Conservation (phyloP, 2,113 vertebrate genomes). For the Ranitomeya variabilis region DNA sequence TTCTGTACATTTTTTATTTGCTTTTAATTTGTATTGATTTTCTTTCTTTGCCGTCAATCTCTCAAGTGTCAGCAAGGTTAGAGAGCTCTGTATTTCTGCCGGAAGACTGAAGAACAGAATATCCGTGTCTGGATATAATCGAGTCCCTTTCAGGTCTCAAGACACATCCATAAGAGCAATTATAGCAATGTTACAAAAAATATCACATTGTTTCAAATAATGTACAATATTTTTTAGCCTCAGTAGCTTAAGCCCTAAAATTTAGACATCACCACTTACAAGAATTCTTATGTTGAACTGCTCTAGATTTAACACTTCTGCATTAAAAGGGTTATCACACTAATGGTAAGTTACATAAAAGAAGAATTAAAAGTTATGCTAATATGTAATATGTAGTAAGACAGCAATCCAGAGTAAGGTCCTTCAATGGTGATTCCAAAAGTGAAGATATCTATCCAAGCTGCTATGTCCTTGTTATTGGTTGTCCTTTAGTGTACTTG, state of each 20-base stretch:
- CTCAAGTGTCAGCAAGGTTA: slow-evolving; percentile 74
- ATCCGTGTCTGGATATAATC: slow-evolving; percentile 41
- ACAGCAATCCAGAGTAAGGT: no score
- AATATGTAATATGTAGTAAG: no score
- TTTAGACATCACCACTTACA: neutral
- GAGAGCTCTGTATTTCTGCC: slow-evolving; percentile 43
- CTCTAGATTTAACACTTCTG: neutral
- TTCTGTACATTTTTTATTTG: slow-evolving; percentile 76
- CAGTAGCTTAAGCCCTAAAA: neutral
- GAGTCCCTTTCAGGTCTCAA: slow-evolving; percentile 19
- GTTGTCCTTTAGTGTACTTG: no score
- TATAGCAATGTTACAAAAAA: neutral
- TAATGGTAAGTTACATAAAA: no score
- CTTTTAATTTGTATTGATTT: slow-evolving; percentile 88
- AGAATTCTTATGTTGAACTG: neutral
- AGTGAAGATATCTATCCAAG: no score
- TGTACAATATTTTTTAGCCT: neutral
- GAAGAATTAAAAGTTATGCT: no score
- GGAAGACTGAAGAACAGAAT: slow-evolving; percentile 34
- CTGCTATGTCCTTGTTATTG: no score
- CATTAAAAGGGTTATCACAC: no score
- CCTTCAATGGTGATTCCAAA: no score
- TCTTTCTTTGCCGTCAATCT: slow-evolving; percentile 71
- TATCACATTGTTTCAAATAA: neutral
- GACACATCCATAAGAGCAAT: slow-evolving; percentile 3